Evolutionary conservation across 2,888 invertebrate species (phyloP), one percentile per base, ranked within the genome.

Genomic region (Dynastes tityus): DNA sequence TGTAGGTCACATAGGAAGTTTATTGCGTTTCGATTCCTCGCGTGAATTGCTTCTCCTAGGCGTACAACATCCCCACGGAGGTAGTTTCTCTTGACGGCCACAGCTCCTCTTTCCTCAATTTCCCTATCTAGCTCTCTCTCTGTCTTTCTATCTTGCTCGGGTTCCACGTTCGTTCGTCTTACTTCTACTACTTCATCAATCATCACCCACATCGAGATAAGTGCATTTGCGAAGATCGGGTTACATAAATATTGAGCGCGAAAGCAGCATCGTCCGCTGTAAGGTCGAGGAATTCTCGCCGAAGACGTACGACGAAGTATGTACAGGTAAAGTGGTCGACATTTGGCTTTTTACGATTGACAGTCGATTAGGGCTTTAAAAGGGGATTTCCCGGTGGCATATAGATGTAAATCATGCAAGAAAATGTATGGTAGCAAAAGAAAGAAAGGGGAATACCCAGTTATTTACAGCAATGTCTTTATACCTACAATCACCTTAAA

Each of bases 1-100:
- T 76, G 65, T 76, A 76, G 76, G 65, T 76, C 76, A 76, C 76
- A 76, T 76, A 65, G 65, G 76, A 76, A 76, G 65, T 76, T 76
- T 76, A 76, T 76, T 51, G 76, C 65, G 76, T 51, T 76, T 37
- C 65, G 51, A 76, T 76, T 76, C 65, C 76, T 76, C 65, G 64
- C 8, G 65, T 37, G 76, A 53, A 76, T 45, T 45, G 55, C 55
- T 16, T 55, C 22, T 6, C 55, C 55, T 6, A 45, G 11, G 8
- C 45, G 45, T 37, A 37, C 45, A 11, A 2, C 45, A 8, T 45
- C 45, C 11, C 45, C 45, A 45, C 45, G 45, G 45, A 45, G 45
- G 11, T 45, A 8, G 32, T 37, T 37, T 37, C 32, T 37, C 32
- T 37, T 37, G 32, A 37, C 32, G 32, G 32, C 32, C 32, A 37